phyloP scores from a whole-genome alignment of 1,140 invertebrate species.

The Drosophila eugracilis region DNA sequence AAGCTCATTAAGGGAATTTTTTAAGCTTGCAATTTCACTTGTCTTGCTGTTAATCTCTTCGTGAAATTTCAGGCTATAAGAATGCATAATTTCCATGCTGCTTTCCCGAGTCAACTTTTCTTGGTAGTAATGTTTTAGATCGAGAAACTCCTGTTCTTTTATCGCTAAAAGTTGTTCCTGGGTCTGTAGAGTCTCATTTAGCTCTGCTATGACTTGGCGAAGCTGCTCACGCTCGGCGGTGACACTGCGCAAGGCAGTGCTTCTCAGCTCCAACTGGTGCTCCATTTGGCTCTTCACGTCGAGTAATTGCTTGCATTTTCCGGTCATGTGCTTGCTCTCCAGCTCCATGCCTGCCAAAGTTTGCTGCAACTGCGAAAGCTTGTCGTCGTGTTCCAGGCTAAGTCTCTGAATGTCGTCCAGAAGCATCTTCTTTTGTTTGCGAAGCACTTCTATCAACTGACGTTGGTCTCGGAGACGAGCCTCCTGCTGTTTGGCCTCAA shows the following conservation, averaged over 20 bases:
- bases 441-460: slow-evolving; percentile 69
- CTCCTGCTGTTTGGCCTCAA: slow-evolving; percentile 71
- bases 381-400: slow-evolving; percentile 68
- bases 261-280: slow-evolving; percentile 53
- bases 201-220: slow-evolving; percentile 57
- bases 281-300: slow-evolving; percentile 57
- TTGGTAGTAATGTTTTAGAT: slow-evolving; percentile 70
- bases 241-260: slow-evolving; percentile 35
- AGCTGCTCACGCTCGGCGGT: slow-evolving; percentile 63
- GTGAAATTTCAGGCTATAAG: slow-evolving; percentile 67
- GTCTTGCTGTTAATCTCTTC: slow-evolving; percentile 72
- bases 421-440: slow-evolving; percentile 71
- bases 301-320: slow-evolving; percentile 64
- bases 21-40: slow-evolving; percentile 63
- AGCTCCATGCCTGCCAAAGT: slow-evolving; percentile 62
- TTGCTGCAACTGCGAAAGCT: slow-evolving; percentile 60
- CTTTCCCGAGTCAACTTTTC: slow-evolving; percentile 59
- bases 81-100: slow-evolving; percentile 67
- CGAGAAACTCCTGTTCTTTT: slow-evolving; percentile 70
- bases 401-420: slow-evolving; percentile 65
- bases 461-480: slow-evolving; percentile 62
- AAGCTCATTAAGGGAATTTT: slow-evolving; percentile 56
- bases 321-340: slow-evolving; percentile 76
- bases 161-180: slow-evolving; percentile 59
- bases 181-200: slow-evolving; percentile 62